Evolutionary conservation across 2,113 vertebrate genomes (phyloP).

Genomic region (Pterophyllum scalare): DNA sequence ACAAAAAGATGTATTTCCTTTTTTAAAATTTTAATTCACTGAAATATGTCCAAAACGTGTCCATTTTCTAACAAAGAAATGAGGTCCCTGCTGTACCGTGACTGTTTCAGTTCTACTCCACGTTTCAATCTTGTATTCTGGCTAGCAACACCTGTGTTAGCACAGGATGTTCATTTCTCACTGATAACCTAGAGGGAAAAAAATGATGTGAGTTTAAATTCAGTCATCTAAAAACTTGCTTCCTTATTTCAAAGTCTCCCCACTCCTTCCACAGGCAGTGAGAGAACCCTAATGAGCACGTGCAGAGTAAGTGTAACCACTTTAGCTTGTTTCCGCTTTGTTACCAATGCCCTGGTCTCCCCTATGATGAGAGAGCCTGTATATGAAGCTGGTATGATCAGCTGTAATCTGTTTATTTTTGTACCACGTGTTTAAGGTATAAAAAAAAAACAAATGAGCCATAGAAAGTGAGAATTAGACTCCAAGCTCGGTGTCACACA

Average conservation of each 20-base stretch:
- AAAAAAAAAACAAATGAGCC: not conserved
- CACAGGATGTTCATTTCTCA: not conserved
- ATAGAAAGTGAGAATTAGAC: not conserved
- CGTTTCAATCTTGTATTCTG: not conserved
- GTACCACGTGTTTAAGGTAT: not conserved
- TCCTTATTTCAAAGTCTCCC: not conserved
- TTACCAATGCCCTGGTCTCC: not conserved
- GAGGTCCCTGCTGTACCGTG: not conserved
- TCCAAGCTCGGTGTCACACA: fast-evolving
- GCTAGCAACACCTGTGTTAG: fast-evolving
- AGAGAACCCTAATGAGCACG: not conserved
- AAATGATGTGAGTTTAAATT: not conserved
- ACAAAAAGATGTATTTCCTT: fast-evolving
- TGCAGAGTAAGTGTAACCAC: not conserved
- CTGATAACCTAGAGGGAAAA: not conserved
- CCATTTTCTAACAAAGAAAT: not conserved
- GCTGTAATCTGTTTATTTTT: not conserved
- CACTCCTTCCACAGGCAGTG: not conserved
- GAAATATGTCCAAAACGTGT: not conserved
- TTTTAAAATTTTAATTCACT: not conserved
- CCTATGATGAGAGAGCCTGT: no score
- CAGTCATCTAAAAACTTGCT: not conserved
- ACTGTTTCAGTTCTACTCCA: no score
- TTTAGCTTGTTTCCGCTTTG: not conserved
- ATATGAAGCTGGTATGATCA: not conserved